A percentile compares a stretch with the other conserved stretches of the same genome.
These are phyloP conservation scores for Crossoptilon crossoptilon DNA, from an alignment of 2,797 vertebrate genomes.

Conservation along the genomic window DNA sequence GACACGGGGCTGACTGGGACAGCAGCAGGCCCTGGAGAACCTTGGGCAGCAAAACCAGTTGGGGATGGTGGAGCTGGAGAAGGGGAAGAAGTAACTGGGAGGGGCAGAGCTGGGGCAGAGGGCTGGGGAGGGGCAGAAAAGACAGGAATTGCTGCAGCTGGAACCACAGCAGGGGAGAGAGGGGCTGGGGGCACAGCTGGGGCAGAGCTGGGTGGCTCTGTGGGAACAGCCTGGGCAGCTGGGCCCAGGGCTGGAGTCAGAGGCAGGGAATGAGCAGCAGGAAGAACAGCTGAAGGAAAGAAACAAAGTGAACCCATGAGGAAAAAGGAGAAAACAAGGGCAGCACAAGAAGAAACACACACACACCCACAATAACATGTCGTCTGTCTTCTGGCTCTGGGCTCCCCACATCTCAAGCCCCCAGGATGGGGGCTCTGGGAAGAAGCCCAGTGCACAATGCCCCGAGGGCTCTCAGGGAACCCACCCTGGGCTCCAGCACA, in stretches of 20 bases:
- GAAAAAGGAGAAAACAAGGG: not conserved
- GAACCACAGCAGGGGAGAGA: not conserved
- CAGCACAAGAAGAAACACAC: not conserved
- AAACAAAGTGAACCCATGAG: slow-evolving; percentile 64
- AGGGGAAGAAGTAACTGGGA: not conserved
- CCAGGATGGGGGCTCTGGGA: not conserved
- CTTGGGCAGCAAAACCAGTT: slow-evolving; percentile 59
- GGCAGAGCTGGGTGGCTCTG: not conserved
- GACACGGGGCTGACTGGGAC: slow-evolving; percentile 74
- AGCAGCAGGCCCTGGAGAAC: slow-evolving; percentile 71
- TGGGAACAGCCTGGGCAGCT: not conserved
- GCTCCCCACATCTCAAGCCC: not conserved
- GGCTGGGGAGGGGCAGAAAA: slow-evolving; percentile 20
- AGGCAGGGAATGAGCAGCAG: slow-evolving; percentile 64
- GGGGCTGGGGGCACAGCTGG: slow-evolving; percentile 46
- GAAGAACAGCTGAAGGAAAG: slow-evolving; percentile 75
- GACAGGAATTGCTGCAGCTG: not conserved
- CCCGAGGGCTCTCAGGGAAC: not conserved
- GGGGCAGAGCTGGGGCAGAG: slow-evolving; percentile 4
- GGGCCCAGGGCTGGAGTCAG: slow-evolving; percentile 34
- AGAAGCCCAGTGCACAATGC: not conserved
- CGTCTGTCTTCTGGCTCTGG: not conserved
- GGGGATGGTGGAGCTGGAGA: slow-evolving; percentile 19
- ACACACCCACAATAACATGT: not conserved
- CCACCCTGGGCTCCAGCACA: too few relatives aligned